Evolutionary conservation across 2,113 vertebrate genomes (phyloP).

Genomic region (Syrrhaptes paradoxus): DNA sequence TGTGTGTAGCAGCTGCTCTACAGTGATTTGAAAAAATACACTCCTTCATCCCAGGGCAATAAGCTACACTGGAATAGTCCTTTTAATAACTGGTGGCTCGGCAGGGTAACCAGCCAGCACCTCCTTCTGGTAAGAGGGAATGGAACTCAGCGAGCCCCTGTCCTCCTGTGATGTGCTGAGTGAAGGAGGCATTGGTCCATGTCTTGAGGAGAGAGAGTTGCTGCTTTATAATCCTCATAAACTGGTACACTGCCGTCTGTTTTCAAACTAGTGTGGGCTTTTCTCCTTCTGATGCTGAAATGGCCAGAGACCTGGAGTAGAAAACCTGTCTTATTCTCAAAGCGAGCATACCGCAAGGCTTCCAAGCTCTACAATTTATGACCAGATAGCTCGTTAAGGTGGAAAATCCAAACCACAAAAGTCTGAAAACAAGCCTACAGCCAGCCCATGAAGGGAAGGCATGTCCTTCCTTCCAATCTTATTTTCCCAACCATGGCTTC

Average conservation of each 20-base stretch:
- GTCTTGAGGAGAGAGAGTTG: conserved; percentile 34
- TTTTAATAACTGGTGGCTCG: background rate
- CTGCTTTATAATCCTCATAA: conserved; percentile 40
- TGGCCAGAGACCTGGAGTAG: background rate
- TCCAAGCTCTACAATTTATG: background rate
- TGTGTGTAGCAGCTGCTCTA: background rate
- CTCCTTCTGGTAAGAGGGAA: background rate
- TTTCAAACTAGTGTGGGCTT: background rate
- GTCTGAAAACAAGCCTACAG: background rate
- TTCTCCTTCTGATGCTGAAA: background rate
- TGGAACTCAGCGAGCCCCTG: background rate
- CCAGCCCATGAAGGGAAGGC: background rate
- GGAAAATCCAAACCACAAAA: background rate
- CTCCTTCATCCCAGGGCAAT: background rate
- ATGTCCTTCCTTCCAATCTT: background rate
- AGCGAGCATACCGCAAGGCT: background rate
- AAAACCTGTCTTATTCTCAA: background rate
- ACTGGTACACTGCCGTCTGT: conserved; percentile 3
- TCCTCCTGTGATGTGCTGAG: background rate
- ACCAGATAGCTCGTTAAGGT: background rate
- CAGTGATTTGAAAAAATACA: background rate
- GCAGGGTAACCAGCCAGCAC: background rate
- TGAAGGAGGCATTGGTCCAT: conserved; percentile 9
- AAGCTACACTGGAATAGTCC: background rate
- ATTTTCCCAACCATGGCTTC: background rate